Evolutionary conservation across 2,888 invertebrate species (phyloP), one percentile per base, ranked within the genome.

Genomic region (Acheta domesticus): DNA sequence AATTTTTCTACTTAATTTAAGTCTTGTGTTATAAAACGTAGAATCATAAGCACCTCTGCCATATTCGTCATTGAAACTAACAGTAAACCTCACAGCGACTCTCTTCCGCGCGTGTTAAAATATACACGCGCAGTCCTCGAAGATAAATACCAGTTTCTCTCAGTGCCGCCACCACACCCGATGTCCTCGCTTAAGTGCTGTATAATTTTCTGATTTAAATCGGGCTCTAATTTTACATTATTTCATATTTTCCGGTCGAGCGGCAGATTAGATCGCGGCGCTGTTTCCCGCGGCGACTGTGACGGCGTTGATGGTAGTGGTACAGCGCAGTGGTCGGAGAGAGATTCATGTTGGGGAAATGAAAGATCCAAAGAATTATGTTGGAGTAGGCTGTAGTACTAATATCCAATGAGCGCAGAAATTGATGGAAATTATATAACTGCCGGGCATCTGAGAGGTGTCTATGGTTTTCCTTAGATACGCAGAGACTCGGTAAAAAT

Each of bases 131-230:
- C 62, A 62, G 62, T 62, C 62, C 62, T 62, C 62, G 36, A 62
- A 62, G 62, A 62, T 62, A 62, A 62, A 62, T 62, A 62, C 62
- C 62, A 19, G 62, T 62, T 62, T 62, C 62, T n/a, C 62, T 14
- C 62, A 19, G 62, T 62, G 62, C 62, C n/a, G 62, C n/a, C 14
- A n/a, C 62, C 62, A n/a, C n/a, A 62, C 14, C 16, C 62, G 62
- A 62, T 62, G 62, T 62, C 62, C 62, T 62, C 62, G 16, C 14
- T 8, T 62, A 14, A 62, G 62, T 19, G 16, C 14, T 62, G 62
- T 62, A 62, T 62, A 62, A 62, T 62, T 62, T 62, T 62, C 62
- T 62, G 62, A 62, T 62, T 62, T 62, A 62, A 62, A 62, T 62
- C 62, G 16, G 62, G n/a, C 62, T 62, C 62, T 62, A 62, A 62